These are phyloP conservation scores for Euphonia xanthogaster DNA, from an alignment of 2,797 vertebrate species.

Conservation along the genomic window DNA sequence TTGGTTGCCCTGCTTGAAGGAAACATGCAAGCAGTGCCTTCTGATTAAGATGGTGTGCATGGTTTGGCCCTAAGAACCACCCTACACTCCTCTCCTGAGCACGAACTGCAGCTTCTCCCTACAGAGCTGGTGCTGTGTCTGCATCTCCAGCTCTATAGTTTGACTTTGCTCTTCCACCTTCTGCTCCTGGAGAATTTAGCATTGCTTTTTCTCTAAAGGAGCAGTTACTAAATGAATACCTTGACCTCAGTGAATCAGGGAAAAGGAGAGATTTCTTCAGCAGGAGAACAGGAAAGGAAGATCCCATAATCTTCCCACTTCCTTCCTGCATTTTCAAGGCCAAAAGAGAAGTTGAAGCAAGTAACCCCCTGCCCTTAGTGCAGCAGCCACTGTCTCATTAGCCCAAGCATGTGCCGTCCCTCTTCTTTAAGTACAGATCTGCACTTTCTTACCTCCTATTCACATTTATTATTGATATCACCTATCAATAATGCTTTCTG, in stretches of 20 bases:
- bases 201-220: background rate
- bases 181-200: background rate
- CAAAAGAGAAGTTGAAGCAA: background rate
- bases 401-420: background rate
- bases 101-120: background rate
- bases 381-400: conserved; percentile 2
- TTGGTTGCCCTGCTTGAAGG: background rate
- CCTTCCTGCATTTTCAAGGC: background rate
- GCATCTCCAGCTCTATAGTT: background rate
- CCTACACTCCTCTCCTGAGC: background rate
- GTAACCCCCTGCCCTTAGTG: background rate
- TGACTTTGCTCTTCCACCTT: background rate
- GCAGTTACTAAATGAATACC: background rate
- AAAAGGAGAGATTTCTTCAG: background rate
- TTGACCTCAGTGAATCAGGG: background rate
- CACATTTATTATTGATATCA: conserved; percentile 45
- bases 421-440: background rate
- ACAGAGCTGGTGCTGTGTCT: background rate
- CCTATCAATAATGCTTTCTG: conserved; percentile 33
- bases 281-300: background rate
- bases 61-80: background rate
- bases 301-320: background rate
- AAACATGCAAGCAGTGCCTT: background rate
- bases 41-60: background rate
- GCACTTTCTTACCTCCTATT: background rate